Evolutionary conservation across 1,140 invertebrate genomes (phyloP).

Genomic region (Trissolcus basalis): DNA sequence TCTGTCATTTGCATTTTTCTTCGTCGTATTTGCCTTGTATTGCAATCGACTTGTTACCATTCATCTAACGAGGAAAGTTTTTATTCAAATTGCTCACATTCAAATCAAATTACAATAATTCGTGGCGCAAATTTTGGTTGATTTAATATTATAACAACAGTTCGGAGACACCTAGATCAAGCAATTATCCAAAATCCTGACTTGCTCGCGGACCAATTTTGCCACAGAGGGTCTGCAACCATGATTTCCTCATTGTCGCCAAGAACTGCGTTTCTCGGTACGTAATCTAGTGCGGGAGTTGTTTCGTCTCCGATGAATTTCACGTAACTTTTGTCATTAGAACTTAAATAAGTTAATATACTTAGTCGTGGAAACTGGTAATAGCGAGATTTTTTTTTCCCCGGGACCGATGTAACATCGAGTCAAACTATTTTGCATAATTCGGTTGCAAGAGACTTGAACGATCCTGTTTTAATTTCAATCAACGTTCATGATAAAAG

Average conservation of each 20-base stretch:
- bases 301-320: conserved; percentile 53
- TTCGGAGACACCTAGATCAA: background rate
- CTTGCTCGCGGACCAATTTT: conserved; percentile 9
- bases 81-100: background rate
- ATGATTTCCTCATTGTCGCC: conserved; percentile 52
- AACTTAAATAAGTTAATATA: conserved; percentile 74
- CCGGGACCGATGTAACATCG: conserved; percentile 25
- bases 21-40: too few species aligned
- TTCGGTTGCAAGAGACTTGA: conserved; percentile 6
- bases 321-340: conserved; percentile 72
- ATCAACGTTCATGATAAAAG: background rate
- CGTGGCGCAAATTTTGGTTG: background rate
- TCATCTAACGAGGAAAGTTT: too few species aligned
- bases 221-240: conserved; percentile 18
- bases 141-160: background rate
- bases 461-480: conserved; percentile 5
- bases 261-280: conserved; percentile 44
- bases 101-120: background rate
- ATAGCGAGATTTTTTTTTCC: conserved; percentile 17
- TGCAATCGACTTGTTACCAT: too few species aligned
- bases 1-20: background rate
- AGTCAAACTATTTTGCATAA: conserved; percentile 46
- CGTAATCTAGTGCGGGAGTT: conserved; percentile 46
- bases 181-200: conserved; percentile 31
- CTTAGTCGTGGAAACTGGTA: conserved; percentile 52